Conservation (phyloP, 2,888 invertebrate species). For the Pachymerium ferrugineum region DNA sequence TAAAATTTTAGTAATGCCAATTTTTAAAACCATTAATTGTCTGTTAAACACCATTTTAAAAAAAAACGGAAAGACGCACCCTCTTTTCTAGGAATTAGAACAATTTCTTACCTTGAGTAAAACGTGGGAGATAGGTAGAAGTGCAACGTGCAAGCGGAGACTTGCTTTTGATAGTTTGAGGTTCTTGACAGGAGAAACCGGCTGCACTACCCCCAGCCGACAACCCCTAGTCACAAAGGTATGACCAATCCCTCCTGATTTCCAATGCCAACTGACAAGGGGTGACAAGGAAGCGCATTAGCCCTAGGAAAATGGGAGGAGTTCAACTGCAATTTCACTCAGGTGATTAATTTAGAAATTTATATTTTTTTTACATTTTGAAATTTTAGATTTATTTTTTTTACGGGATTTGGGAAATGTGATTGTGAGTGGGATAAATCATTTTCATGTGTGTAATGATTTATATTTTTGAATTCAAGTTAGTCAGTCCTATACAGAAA, state of each 20-base stretch:
- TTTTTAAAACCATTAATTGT: no score
- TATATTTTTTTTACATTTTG: not conserved
- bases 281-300: no score
- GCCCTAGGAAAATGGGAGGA: conserved; percentile 13
- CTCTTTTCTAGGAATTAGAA: not conserved
- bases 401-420: no score
- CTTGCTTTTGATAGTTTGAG: conserved; percentile 17
- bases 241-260: conserved; percentile 25
- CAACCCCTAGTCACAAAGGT: conserved; percentile 27
- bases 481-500: no score
- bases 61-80: no score
- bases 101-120: no score
- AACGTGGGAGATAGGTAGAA: not conserved
- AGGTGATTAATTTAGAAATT: not conserved
- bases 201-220: conserved; percentile 9
- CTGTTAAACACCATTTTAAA: no score
- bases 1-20: no score
- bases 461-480: no score
- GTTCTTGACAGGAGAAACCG: conserved; percentile 19
- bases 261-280: conserved; percentile 27
- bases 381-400: no score
- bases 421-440: no score
- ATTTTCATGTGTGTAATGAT: no score
- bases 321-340: conserved; percentile 22
- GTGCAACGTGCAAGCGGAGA: not conserved